Percentiles rank a stretch among this genome's conserved stretches.
Conservation (phyloP, 2,113 vertebrate genomes). For the Syrmaticus mikado region DNA sequence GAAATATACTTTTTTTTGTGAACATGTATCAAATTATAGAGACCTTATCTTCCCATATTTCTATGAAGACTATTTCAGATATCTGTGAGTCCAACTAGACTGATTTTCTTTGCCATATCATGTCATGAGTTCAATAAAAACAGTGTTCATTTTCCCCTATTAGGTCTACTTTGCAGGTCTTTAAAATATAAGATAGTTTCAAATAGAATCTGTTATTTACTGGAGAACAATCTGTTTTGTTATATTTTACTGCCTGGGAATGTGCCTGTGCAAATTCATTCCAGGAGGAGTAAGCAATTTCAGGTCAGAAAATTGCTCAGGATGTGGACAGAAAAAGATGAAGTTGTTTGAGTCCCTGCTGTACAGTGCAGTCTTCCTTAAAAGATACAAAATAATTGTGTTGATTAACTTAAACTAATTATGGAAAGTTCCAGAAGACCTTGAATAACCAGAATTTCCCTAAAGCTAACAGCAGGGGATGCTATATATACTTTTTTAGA, state of each 20-base stretch:
- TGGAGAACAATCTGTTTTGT: background rate
- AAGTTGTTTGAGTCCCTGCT: background rate
- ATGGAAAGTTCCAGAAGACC: background rate
- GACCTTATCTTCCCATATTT: background rate
- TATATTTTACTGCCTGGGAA: background rate
- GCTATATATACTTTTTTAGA: slow-evolving; percentile 13
- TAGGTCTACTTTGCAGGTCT: background rate
- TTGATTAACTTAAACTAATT: background rate
- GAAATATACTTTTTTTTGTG: background rate
- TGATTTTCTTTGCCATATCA: background rate
- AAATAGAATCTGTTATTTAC: background rate
- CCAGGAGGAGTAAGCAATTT: background rate
- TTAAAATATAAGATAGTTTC: background rate
- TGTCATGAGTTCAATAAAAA: background rate
- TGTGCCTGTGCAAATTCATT: background rate
- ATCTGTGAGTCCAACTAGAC: background rate
- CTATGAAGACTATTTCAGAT: background rate
- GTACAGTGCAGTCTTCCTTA: background rate
- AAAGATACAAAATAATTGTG: background rate
- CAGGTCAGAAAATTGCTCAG: background rate
- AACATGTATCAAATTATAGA: background rate
- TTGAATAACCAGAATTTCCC: background rate
- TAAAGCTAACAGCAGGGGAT: slow-evolving; percentile 23
- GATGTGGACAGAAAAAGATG: background rate
- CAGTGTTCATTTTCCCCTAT: background rate